Evolutionary conservation across 2,888 invertebrate genomes (phyloP).

Genomic region (Eudemis profundana): DNA sequence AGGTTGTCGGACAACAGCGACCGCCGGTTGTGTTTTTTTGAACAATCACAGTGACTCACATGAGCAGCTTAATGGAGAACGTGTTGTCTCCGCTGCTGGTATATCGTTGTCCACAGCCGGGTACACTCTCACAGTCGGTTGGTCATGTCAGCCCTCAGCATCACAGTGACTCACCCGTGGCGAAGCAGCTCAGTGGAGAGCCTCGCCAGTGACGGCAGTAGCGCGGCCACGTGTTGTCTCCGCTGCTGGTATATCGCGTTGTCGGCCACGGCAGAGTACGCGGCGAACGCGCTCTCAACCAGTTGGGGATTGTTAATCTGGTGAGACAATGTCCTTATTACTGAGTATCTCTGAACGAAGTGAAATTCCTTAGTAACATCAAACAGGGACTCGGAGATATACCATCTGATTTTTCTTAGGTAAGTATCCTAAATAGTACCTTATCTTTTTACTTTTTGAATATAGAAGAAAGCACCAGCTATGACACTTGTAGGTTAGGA

Average conservation of each 20-base stretch:
- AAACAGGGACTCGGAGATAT: no score
- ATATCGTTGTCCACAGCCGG: slow-evolving; percentile 68
- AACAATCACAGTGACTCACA: slow-evolving; percentile 57
- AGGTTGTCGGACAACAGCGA: no score
- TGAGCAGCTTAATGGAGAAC: slow-evolving; percentile 70
- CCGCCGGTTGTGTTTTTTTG: no score
- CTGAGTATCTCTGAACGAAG: no score
- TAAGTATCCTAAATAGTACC: no score
- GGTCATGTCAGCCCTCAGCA: neutral
- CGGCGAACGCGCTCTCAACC: slow-evolving; percentile 65
- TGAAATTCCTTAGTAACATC: no score
- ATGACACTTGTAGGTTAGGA: no score
- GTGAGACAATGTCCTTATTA: no score
- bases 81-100: slow-evolving; percentile 62
- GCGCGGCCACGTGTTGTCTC: slow-evolving; percentile 62
- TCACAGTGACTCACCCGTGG: slow-evolving; percentile 59
- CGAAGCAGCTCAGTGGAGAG: slow-evolving; percentile 66
- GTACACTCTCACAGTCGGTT: slow-evolving; percentile 65
- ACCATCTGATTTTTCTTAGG: no score
- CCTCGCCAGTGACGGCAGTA: slow-evolving; percentile 71
- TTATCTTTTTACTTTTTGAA: no score
- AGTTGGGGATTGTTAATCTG: slow-evolving; percentile 66
- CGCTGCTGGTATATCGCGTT: slow-evolving; percentile 67
- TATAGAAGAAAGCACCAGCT: no score
- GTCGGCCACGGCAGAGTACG: slow-evolving; percentile 70